phyloP scores from a whole-genome alignment of 1,140 invertebrate genomes.

The Cataglyphis hispanica region DNA sequence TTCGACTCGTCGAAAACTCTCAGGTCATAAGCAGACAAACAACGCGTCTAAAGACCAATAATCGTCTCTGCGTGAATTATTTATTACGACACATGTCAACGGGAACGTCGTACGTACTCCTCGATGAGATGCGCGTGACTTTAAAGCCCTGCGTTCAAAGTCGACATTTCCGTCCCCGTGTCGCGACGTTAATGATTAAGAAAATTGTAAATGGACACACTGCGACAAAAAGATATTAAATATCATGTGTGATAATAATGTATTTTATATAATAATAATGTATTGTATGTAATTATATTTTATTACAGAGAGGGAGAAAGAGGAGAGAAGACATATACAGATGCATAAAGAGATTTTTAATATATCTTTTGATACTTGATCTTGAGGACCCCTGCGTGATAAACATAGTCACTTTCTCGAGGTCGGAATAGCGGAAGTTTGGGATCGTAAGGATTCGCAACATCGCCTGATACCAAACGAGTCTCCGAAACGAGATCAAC shows the following conservation, averaged over 20 bases:
- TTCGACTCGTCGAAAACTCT: no score
- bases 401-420: background rate
- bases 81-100: constrained; percentile 34
- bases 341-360: no score
- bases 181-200: background rate
- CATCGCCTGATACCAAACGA: constrained; percentile 1
- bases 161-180: background rate
- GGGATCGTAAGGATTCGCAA: constrained; percentile 1
- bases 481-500: constrained; percentile 66
- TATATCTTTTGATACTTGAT: background rate
- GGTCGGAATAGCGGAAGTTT: background rate
- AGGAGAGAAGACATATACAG: no score
- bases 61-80: constrained; percentile 21
- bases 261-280: no score
- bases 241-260: no score
- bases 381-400: background rate
- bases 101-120: background rate
- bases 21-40: background rate
- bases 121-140: background rate
- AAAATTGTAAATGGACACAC: no score
- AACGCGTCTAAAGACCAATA: constrained; percentile 2
- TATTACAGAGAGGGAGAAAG: no score
- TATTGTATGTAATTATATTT: no score
- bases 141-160: background rate
- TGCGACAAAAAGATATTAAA: no score